phyloP scores from a whole-genome alignment of 2,797 vertebrate species.

The Cynopterus sphinx region DNA sequence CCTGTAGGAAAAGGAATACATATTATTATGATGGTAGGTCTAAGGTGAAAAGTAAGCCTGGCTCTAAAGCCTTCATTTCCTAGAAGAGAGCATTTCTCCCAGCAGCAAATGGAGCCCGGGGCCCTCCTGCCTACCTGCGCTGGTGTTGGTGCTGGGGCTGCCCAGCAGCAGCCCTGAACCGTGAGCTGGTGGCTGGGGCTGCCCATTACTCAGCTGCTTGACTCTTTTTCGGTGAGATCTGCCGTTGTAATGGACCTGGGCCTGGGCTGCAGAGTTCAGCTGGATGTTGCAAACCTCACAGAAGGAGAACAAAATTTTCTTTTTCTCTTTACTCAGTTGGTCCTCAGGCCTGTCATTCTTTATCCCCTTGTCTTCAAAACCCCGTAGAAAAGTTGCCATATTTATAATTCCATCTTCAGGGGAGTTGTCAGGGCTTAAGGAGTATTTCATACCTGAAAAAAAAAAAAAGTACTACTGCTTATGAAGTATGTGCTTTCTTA shows the following conservation, averaged over 20 bases:
- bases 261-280: constrained; percentile 91
- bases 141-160: constrained; percentile 78
- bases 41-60: neutral
- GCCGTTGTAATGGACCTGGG: constrained; percentile 92
- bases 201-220: constrained; percentile 91
- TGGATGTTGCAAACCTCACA: constrained; percentile 94
- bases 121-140: constrained; percentile 84
- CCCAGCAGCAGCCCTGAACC: constrained; percentile 70
- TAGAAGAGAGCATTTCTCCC: constrained; percentile 13
- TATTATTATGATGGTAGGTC: neutral
- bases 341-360: constrained; percentile 83
- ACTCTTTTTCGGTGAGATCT: constrained; percentile 91
- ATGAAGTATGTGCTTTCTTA: neutral
- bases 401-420: constrained; percentile 89
- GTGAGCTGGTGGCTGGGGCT: constrained; percentile 80
- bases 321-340: constrained; percentile 87
- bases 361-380: constrained; percentile 87
- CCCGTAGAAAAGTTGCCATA: constrained; percentile 83
- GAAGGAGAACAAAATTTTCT: constrained; percentile 90
- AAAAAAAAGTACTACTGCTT: constrained; percentile 28
- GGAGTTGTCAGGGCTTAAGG: constrained; percentile 85
- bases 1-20: neutral
- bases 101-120: accelerated
- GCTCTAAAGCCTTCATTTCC: constrained; percentile 3
- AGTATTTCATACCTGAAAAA: constrained; percentile 87